These are phyloP conservation scores for Hydrozoanthus tunicans DNA, from an alignment of 64 coral and sea anemone species.

Conservation along the genomic window DNA sequence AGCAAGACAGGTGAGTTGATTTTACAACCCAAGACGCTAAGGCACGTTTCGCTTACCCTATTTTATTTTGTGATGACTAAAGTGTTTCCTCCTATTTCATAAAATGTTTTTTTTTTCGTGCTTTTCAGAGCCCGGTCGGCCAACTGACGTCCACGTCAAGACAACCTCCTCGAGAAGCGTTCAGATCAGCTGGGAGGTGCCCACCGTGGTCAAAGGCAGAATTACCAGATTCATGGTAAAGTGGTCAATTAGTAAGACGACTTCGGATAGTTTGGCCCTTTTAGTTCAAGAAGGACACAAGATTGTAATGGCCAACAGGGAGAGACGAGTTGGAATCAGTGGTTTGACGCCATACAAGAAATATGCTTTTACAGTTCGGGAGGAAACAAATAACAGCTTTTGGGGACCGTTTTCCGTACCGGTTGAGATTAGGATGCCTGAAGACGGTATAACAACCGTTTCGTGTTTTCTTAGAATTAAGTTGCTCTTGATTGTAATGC, in stretches of 20 bases:
- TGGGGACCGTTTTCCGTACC: constrained; percentile 73
- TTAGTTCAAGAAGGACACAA: constrained; percentile 65
- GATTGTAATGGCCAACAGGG: constrained; percentile 56
- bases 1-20: too few species aligned
- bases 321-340: constrained; percentile 52
- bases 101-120: neutral
- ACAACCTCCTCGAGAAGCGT: constrained; percentile 65
- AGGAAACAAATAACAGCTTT: constrained; percentile 49
- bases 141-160: constrained; percentile 41
- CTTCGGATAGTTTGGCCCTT: constrained; percentile 47
- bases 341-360: constrained; percentile 73
- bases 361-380: constrained; percentile 78
- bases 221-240: constrained; percentile 80
- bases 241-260: constrained; percentile 62
- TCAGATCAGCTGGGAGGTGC: constrained; percentile 66
- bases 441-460: constrained; percentile 61
- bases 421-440: constrained; percentile 84
- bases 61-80: too few species aligned
- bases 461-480: neutral
- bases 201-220: neutral
- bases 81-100: neutral
- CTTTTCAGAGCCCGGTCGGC: constrained; percentile 49
- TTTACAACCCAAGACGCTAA: too few species aligned
- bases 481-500: neutral
- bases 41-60: too few species aligned